These are phyloP conservation scores for Chrysolina haemoptera DNA, from an alignment of 2,888 invertebrate species.

Conservation along the genomic window DNA sequence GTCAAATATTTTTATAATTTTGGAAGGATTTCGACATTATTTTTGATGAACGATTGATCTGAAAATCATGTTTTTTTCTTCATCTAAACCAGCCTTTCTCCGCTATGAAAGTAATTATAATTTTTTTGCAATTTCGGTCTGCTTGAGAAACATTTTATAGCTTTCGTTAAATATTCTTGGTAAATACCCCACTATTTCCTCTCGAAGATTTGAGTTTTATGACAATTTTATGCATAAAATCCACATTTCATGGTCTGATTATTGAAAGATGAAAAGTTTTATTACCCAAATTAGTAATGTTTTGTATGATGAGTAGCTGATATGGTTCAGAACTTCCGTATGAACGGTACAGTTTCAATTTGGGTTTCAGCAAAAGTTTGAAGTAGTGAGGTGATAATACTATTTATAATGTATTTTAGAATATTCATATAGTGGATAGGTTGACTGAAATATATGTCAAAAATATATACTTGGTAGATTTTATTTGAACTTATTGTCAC, in stretches of 20 bases:
- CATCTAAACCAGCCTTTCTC: not conserved
- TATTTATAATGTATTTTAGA: too few species aligned
- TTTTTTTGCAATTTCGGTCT: not conserved
- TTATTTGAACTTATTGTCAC: too few species aligned
- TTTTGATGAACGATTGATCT: too few species aligned
- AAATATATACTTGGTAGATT: too few species aligned
- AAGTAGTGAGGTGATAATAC: too few species aligned
- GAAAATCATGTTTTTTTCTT: too few species aligned
- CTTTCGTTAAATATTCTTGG: not conserved
- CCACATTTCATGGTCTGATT: conserved; percentile 34
- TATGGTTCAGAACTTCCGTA: not conserved
- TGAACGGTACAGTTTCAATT: not conserved
- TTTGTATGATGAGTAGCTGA: conserved; percentile 21
- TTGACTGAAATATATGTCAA: too few species aligned
- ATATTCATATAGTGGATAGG: too few species aligned
- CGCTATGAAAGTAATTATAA: not conserved
- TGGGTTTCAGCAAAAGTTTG: too few species aligned
- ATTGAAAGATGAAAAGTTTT: conserved; percentile 13
- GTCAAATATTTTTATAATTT: too few species aligned
- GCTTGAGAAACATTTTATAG: not conserved
- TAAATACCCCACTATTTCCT: conserved; percentile 5
- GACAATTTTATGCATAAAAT: conserved; percentile 22
- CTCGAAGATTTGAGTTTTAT: not conserved
- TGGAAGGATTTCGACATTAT: too few species aligned
- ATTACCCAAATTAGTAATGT: conserved; percentile 5